Evolutionary conservation across 2,797 vertebrate genomes (phyloP), one percentile per base, ranked within the genome.

Genomic region (Scomberomorus guttatus): DNA sequence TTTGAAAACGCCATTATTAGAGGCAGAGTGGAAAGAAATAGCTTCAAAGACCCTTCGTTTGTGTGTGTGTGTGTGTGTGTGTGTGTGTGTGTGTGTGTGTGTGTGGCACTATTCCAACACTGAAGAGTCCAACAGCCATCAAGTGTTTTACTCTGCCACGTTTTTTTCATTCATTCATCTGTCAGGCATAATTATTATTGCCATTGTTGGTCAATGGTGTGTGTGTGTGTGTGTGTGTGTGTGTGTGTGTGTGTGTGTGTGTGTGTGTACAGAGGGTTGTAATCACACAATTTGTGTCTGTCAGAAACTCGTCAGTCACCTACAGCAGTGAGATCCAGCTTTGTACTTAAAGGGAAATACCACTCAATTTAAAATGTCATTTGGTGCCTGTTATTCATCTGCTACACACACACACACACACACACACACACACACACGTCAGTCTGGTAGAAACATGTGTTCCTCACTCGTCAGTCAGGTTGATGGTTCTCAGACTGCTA

Each of bases 401-500:
- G 18, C 64, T 22, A n/a, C n/a, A 56, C 59, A 65, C 66, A 64
- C 59, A 46, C 61, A 59, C 37, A 52, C 52, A 34, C 69, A 81
- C 77, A 51, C 71, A 63, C 32, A 63, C 17, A 24, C 39, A 72
- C 46, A 67, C 25, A 18, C 15, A 24, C 20, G 0, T 25, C 57
- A 42, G 60, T 11, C 58, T 44, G 37, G 42, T 68, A 10, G 27
- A 71, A 71, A 82, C 73, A 83, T 48, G 83, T 90, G 90, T 72
- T 90, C 55, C 44, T 87, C 79, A 75, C 62, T 81, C 64, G 57
- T 78, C 65, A 25, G 29, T 79, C 67, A 70, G 72, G 76, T 79
- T 83, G 83, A 84, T 90, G 78, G 72, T 81, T 91, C 87, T 92
- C 90, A 89, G 86, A 91, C 90, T 90, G 87, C 87, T 84, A 66